Conservation (phyloP, 1,140 invertebrate genomes). For the Trichoplusia ni region DNA sequence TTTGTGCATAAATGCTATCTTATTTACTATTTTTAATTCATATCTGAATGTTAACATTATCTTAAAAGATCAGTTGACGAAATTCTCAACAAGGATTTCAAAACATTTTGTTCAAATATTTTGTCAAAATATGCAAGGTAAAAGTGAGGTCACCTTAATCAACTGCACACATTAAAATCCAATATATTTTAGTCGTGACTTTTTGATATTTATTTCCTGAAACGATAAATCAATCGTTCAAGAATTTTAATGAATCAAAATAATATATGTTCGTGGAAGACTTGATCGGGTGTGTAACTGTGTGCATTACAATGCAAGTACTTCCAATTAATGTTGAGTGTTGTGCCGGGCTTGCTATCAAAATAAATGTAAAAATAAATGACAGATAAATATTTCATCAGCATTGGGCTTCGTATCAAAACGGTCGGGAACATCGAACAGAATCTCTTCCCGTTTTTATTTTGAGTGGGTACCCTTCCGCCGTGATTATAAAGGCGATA, state of each 20-base stretch:
- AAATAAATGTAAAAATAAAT: background rate
- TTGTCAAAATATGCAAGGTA: background rate
- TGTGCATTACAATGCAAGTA: too few relatives aligned
- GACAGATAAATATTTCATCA: background rate
- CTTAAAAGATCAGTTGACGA: background rate
- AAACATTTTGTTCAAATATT: background rate
- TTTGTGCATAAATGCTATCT: too few relatives aligned
- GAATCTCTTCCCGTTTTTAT: constrained; percentile 27
- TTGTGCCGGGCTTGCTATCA: too few relatives aligned
- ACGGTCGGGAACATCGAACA: constrained; percentile 5
- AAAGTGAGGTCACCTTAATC: too few relatives aligned
- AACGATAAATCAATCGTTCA: too few relatives aligned
- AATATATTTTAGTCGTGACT: too few relatives aligned
- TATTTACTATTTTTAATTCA: too few relatives aligned
- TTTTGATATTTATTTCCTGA: too few relatives aligned
- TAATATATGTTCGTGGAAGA: background rate
- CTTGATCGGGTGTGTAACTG: background rate
- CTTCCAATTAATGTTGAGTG: too few relatives aligned
- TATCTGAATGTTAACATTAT: constrained; percentile 11
- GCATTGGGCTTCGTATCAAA: background rate
- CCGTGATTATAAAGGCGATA: constrained; percentile 44
- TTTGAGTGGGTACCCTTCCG: constrained; percentile 24
- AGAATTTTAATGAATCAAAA: background rate
- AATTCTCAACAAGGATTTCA: background rate
- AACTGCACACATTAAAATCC: too few relatives aligned